Evolutionary conservation across 2,888 invertebrate species (phyloP).

Genomic region (Acheta domesticus): DNA sequence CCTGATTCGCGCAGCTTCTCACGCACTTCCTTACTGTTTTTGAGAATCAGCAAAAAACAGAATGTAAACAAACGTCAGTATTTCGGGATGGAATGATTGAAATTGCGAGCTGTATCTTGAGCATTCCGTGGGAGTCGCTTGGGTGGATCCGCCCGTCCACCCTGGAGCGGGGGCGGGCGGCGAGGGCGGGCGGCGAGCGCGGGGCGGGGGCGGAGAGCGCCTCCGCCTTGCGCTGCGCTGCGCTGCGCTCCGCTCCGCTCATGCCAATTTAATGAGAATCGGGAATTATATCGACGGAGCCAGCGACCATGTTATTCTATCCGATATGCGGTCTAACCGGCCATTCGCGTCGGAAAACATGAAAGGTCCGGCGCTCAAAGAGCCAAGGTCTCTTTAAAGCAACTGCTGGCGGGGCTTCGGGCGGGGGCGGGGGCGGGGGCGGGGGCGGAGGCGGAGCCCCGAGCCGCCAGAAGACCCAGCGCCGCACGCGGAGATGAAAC

Average conservation of each 20-base stretch:
- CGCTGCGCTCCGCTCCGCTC: neutral
- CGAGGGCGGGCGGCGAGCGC: too few species aligned
- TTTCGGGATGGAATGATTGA: too few species aligned
- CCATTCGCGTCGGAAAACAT: conserved; percentile 7
- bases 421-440: neutral
- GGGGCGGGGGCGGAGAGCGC: neutral
- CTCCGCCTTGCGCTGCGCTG: neutral
- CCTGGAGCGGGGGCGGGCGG: too few species aligned
- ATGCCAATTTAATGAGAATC: conserved; percentile 9
- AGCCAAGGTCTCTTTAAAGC: neutral
- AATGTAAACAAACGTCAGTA: too few species aligned
- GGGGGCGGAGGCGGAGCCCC: neutral
- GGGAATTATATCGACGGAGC: neutral
- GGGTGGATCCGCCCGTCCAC: too few species aligned
- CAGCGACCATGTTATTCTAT: neutral
- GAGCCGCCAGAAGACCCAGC: too few species aligned
- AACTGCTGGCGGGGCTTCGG: neutral
- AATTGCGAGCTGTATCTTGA: too few species aligned
- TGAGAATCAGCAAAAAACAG: too few species aligned
- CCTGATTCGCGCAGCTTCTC: too few species aligned
- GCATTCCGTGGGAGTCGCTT: too few species aligned
- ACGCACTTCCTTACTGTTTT: too few species aligned
- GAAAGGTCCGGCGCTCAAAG: conserved; percentile 10
- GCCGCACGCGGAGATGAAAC: too few species aligned
- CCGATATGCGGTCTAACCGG: neutral